phyloP scores from a whole-genome alignment of 2,797 vertebrate genomes.

The Onychomys leucogaster region DNA sequence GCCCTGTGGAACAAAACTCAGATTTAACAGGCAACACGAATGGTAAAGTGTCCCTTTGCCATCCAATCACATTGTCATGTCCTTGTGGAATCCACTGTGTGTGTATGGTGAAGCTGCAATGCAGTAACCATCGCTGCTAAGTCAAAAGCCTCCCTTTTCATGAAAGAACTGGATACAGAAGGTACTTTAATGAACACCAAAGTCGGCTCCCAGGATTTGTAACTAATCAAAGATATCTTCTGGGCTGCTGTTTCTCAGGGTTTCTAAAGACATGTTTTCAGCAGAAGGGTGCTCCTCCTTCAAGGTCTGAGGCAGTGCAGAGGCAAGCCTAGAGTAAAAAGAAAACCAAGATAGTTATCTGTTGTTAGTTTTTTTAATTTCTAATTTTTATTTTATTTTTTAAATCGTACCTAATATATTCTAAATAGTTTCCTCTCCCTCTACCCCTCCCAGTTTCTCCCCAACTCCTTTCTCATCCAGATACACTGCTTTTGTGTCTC shows the following conservation, averaged over 20 bases:
- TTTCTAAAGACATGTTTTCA: slow-evolving; percentile 84
- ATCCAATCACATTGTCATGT: slow-evolving; percentile 51
- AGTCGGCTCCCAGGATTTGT: slow-evolving; percentile 46
- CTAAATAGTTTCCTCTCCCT: not conserved
- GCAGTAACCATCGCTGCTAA: slow-evolving; percentile 13
- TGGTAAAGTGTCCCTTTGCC: slow-evolving; percentile 49
- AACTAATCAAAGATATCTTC: slow-evolving; percentile 90
- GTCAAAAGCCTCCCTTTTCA: not conserved
- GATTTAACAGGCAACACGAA: slow-evolving; percentile 17
- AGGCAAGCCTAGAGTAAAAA: slow-evolving; percentile 81
- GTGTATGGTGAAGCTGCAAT: slow-evolving; percentile 57
- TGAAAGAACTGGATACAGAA: slow-evolving; percentile 63
- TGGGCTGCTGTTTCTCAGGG: slow-evolving; percentile 85
- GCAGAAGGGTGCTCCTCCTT: slow-evolving; percentile 66
- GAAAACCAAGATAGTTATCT: slow-evolving; percentile 68
- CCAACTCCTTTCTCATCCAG: not conserved
- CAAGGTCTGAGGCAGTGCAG: slow-evolving; percentile 47
- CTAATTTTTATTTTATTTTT: not conserved
- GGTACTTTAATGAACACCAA: not conserved
- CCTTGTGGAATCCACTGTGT: slow-evolving; percentile 36
- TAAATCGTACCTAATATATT: not conserved
- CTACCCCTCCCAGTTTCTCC: not conserved
- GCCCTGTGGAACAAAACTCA: slow-evolving; percentile 48
- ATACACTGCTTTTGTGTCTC: not conserved
- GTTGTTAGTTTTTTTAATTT: not conserved